These are phyloP conservation scores for Drosophila greeni DNA, from an alignment of 2,888 invertebrate species.

Conservation along the genomic window DNA sequence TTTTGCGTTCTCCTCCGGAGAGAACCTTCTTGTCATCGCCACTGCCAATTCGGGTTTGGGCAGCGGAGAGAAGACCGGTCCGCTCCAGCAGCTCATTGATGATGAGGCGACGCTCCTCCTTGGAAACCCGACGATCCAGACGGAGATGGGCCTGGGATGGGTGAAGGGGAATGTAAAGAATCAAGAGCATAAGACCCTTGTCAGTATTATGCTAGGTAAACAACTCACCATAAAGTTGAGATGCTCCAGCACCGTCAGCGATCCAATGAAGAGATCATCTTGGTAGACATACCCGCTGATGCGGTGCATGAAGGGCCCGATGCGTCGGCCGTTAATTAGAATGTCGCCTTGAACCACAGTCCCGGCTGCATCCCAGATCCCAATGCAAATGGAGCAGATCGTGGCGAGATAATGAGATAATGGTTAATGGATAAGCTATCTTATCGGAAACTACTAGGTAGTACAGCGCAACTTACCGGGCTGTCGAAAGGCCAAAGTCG, in stretches of 20 bases:
- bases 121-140: slow-evolving; percentile 84
- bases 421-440: slow-evolving; percentile 38
- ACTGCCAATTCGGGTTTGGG: slow-evolving; percentile 88
- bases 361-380: slow-evolving; percentile 80
- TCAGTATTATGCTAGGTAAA: not conserved
- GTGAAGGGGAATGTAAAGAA: not conserved
- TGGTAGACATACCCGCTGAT: slow-evolving; percentile 95
- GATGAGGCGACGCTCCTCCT: slow-evolving; percentile 82
- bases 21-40: slow-evolving; percentile 87
- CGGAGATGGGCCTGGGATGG: slow-evolving; percentile 85
- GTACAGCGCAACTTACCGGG: slow-evolving; percentile 80
- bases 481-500: slow-evolving; percentile 87
- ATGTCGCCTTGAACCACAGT: slow-evolving; percentile 88
- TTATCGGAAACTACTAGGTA: slow-evolving; percentile 46
- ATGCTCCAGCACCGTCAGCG: slow-evolving; percentile 92
- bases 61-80: slow-evolving; percentile 85
- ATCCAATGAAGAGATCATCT: slow-evolving; percentile 92
- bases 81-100: slow-evolving; percentile 86
- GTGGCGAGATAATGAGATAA: not conserved
- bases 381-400: slow-evolving; percentile 19
- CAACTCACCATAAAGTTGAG: slow-evolving; percentile 86
- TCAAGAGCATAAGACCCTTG: not conserved
- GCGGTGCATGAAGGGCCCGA: slow-evolving; percentile 87
- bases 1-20: slow-evolving; percentile 95
- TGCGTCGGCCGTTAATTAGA: slow-evolving; percentile 86